Evolutionary conservation across 2,797 vertebrate genomes (phyloP), one percentile per base, ranked within the genome.

Genomic region (Hybognathus amarus): DNA sequence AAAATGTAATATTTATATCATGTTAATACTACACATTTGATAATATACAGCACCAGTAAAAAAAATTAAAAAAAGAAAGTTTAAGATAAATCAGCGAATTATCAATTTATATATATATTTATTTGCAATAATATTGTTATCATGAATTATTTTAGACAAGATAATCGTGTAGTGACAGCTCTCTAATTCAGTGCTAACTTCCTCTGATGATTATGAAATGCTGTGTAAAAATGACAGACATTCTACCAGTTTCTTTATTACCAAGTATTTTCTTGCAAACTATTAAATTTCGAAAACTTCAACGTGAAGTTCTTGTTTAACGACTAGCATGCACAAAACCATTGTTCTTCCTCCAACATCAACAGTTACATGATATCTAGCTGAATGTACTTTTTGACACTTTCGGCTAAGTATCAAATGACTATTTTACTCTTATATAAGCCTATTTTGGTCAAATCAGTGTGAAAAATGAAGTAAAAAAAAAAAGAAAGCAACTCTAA

Each of bases 241-340:
- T 50, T 71, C 20, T 54, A 54, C 18, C 18, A 36, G 33, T 54
- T 74, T 36, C 30, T n/a, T 15, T 11, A n/a, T 74, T n/a, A 36
- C 20, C 18, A 54, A 74, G 50, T 54, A 74, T 54, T n/a, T 74
- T 38, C 12, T 52, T 8, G 11, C 71, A 38, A 36, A 0, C 20
- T n/a, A 54, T 50, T 66, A 0, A 10, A 66, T 78, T 78, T 66
- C 20, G n/a, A 30, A 45, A 38, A 11, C 22, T 40, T 20, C 15
- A 50, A 64, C 40, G 20, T 50, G 45, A 50, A 67, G 42, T 67
- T 36, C 77, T 79, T 67, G 63, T 79, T 79, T 11, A 67, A 67
- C 27, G 7, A 24, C 30, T 68, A 36, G 22, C 4, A 8, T 68
- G 47, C 63, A 38, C 6, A 47, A 40, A 79, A 20, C 13, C 45